phyloP scores from a whole-genome alignment of 1,140 invertebrate genomes.

The Neodiprion lecontei region DNA sequence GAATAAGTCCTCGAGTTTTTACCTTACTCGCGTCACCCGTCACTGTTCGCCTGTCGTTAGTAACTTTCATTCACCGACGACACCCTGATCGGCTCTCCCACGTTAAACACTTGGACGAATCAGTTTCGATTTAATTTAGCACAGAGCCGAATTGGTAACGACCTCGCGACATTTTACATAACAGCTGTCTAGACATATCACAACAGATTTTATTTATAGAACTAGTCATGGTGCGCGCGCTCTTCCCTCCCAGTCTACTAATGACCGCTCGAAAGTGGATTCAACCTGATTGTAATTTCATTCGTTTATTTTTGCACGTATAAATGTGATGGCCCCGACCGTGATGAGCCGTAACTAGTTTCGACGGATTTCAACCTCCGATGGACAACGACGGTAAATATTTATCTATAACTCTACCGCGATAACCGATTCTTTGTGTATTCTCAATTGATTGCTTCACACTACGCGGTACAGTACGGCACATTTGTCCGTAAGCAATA shows the following conservation, averaged over 20 bases:
- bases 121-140: conserved; percentile 5
- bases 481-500: no score
- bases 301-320: conserved; percentile 2
- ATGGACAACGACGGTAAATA: not conserved
- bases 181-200: conserved; percentile 5
- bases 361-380: not conserved
- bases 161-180: conserved; percentile 7
- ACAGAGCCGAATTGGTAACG: conserved; percentile 6
- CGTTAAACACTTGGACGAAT: not conserved
- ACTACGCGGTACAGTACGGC: no score
- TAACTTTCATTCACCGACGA: not conserved
- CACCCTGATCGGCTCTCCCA: not conserved
- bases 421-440: no score
- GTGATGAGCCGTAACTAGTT: not conserved
- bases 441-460: no score
- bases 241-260: not conserved
- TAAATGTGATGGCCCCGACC: not conserved
- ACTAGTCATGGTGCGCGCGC: not conserved
- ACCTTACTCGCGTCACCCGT: no score
- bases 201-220: conserved; percentile 4
- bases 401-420: not conserved
- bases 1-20: no score
- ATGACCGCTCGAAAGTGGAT: not conserved
- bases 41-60: not conserved
- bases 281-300: conserved; percentile 2